Conservation (phyloP, 1,140 invertebrate genomes). For the Megalonaias nervosa region DNA sequence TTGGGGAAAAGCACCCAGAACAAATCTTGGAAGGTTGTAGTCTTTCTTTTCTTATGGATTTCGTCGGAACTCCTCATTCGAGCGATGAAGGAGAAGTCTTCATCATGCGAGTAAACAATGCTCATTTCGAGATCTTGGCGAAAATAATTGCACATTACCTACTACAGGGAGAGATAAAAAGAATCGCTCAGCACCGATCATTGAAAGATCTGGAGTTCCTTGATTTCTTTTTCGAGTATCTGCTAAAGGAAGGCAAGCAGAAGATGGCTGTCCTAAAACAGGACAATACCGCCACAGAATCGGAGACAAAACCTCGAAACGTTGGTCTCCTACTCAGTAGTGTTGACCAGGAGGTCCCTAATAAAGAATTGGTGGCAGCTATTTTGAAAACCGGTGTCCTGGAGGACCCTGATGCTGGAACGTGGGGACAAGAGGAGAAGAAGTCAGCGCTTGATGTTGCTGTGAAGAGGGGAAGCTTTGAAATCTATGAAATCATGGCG, state of each 20-base stretch:
- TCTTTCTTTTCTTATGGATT: slow-evolving; percentile 27
- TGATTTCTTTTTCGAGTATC: slow-evolving; percentile 28
- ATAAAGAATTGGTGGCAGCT: slow-evolving; percentile 22
- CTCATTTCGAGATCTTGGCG: slow-evolving; percentile 23
- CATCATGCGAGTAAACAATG: slow-evolving; percentile 33
- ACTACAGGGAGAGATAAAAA: slow-evolving; percentile 15
- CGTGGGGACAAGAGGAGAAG: slow-evolving; percentile 19
- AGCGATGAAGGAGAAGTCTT: slow-evolving; percentile 30
- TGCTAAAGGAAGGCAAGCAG: slow-evolving; percentile 7
- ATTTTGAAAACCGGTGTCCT: slow-evolving; percentile 19
- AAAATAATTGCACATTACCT: slow-evolving; percentile 27
- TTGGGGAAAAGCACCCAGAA: slow-evolving; percentile 32
- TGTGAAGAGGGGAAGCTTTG: slow-evolving; percentile 29
- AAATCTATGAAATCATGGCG: slow-evolving; percentile 21
- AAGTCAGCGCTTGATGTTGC: slow-evolving; percentile 24
- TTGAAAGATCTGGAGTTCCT: slow-evolving; percentile 27
- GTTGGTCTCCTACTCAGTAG: slow-evolving; percentile 18
- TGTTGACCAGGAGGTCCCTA: slow-evolving; percentile 31
- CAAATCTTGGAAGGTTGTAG: slow-evolving; percentile 34
- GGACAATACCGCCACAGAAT: slow-evolving; percentile 7
- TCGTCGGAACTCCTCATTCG: slow-evolving; percentile 22
- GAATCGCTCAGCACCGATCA: slow-evolving; percentile 22
- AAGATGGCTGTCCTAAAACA: slow-evolving; percentile 5
- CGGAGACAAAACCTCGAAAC: background rate
- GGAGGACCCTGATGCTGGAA: slow-evolving; percentile 1